A percentile compares a stretch with the other conserved stretches of the same genome.
These are phyloP conservation scores for Xiphophorus maculatus DNA, from an alignment of 2,113 vertebrate genomes.

Conservation along the genomic window DNA sequence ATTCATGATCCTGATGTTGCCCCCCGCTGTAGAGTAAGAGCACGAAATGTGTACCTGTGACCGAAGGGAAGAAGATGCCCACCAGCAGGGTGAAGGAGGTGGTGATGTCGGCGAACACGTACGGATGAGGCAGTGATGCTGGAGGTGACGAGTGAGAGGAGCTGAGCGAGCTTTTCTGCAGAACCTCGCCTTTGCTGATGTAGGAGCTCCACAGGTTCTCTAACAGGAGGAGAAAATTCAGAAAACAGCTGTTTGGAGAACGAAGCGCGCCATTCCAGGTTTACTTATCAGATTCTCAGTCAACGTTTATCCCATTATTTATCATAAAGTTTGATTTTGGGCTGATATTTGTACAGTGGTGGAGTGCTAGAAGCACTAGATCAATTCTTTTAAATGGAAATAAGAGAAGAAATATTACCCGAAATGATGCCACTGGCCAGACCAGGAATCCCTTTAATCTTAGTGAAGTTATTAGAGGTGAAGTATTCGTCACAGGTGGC, in stretches of 20 bases:
- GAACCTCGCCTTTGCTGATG: slow-evolving; percentile 84
- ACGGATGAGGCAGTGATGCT: slow-evolving; percentile 76
- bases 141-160: slow-evolving; percentile 67
- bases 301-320: too few species aligned
- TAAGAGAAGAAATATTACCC: slow-evolving; percentile 65
- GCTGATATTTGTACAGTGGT: too few species aligned
- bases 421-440: slow-evolving; percentile 85
- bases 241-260: fast-evolving
- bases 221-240: slow-evolving; percentile 37
- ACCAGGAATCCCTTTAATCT: slow-evolving; percentile 85
- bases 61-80: slow-evolving; percentile 93
- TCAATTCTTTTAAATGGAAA: not conserved
- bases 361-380: too few species aligned
- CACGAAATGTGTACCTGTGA: slow-evolving; percentile 81
- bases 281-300: too few species aligned
- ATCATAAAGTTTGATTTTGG: too few species aligned
- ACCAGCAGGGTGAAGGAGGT: slow-evolving; percentile 92
- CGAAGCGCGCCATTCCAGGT: too few species aligned
- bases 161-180: slow-evolving; percentile 81
- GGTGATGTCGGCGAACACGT: slow-evolving; percentile 90
- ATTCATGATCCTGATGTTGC: too few species aligned
- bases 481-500: slow-evolving; percentile 87
- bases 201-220: slow-evolving; percentile 92
- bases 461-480: slow-evolving; percentile 79
- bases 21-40: not conserved